Conservation (phyloP, 2,888 invertebrate species). For the Alcis repandata region DNA sequence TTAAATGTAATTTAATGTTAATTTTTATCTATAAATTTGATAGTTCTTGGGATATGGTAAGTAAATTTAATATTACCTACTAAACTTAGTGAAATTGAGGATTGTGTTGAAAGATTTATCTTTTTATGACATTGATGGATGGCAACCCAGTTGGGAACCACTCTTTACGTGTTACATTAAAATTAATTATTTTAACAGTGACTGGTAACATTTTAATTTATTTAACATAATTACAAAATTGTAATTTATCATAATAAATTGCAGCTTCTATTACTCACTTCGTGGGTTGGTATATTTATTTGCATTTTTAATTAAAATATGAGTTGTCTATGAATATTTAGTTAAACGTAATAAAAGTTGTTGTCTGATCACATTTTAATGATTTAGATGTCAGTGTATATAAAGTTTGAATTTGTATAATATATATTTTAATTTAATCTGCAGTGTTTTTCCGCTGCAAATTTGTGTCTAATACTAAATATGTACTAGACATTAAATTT, state of each 20-base stretch:
- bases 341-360: background rate
- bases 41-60: constrained; percentile 32
- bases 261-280: background rate
- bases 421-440: too few species aligned
- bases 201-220: constrained; percentile 26
- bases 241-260: constrained; percentile 17
- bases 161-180: constrained; percentile 29
- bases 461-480: too few species aligned
- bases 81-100: constrained; percentile 38
- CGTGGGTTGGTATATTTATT: background rate
- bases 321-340: background rate
- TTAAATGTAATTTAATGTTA: constrained; percentile 25
- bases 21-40: constrained; percentile 32
- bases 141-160: constrained; percentile 36
- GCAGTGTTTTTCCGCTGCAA: too few species aligned
- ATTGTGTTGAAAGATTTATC: constrained; percentile 53
- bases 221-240: constrained; percentile 35
- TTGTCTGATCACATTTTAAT: too few species aligned
- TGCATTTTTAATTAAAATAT: constrained; percentile 9
- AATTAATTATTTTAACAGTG: constrained; percentile 18
- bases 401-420: too few species aligned
- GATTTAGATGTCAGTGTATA: too few species aligned
- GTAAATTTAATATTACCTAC: constrained; percentile 40
- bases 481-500: too few species aligned
- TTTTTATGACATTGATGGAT: constrained; percentile 57